Evolutionary conservation across 2,888 invertebrate genomes (phyloP).

Genomic region (Eulithis prunata): DNA sequence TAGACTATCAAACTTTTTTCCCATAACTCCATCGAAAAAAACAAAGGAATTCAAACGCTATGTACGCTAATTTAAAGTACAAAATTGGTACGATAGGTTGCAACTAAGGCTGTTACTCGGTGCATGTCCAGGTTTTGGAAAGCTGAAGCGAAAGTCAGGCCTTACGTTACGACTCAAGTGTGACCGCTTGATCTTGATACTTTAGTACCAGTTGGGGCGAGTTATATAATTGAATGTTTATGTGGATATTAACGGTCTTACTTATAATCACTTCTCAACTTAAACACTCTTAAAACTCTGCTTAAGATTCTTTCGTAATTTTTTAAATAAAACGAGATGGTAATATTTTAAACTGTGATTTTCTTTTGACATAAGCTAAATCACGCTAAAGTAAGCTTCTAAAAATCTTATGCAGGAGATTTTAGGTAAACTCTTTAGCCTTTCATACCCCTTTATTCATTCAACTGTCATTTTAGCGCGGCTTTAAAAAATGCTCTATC

Average conservation of each 20-base stretch:
- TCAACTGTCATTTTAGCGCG: too few species aligned
- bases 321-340: too few species aligned
- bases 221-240: slow-evolving; percentile 37
- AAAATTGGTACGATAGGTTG: slow-evolving; percentile 36
- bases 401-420: too few species aligned
- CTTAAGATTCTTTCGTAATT: too few species aligned
- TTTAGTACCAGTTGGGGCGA: slow-evolving; percentile 42
- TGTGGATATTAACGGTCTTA: slow-evolving; percentile 16
- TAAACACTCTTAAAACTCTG: too few species aligned
- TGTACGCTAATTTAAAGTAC: slow-evolving; percentile 30
- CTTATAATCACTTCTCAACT: too few species aligned
- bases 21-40: slow-evolving; percentile 21
- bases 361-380: too few species aligned
- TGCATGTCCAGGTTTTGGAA: slow-evolving; percentile 71
- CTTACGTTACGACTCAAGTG: slow-evolving; percentile 60
- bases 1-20: not conserved
- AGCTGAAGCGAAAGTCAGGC: slow-evolving; percentile 79
- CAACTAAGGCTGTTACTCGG: slow-evolving; percentile 55
- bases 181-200: slow-evolving; percentile 67
- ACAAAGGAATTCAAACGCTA: slow-evolving; percentile 30
- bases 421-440: too few species aligned
- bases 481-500: too few species aligned
- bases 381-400: too few species aligned
- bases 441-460: too few species aligned
- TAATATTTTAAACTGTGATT: too few species aligned